Evolutionary conservation across 2,113 vertebrate species (phyloP).

Genomic region (Poeciliopsis occidentalis): DNA sequence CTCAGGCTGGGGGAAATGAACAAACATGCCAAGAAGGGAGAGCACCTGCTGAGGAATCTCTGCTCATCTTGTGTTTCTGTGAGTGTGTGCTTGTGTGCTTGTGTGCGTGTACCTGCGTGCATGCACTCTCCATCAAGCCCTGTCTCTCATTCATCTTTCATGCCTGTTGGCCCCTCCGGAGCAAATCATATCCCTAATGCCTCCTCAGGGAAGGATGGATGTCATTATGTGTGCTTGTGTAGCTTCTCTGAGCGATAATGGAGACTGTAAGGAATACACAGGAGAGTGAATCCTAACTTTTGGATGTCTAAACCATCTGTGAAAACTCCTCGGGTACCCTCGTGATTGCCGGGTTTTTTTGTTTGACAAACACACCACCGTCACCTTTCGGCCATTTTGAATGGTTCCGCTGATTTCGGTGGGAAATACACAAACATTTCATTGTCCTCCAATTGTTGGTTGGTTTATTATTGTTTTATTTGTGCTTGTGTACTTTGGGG

Average conservation of each 20-base stretch:
- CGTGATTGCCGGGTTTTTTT: slow-evolving; percentile 24
- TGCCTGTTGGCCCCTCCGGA: slow-evolving; percentile 44
- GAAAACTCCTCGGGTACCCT: not conserved
- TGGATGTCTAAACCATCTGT: slow-evolving; percentile 15
- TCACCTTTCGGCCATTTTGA: slow-evolving; percentile 33
- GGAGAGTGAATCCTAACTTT: slow-evolving; percentile 37
- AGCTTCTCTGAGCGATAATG: slow-evolving; percentile 20
- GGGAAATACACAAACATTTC: too few species aligned
- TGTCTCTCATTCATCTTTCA: slow-evolving; percentile 61
- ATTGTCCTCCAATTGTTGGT: too few species aligned
- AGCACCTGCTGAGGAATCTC: slow-evolving; percentile 56
- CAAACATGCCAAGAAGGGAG: slow-evolving; percentile 48
- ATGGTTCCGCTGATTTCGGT: not conserved
- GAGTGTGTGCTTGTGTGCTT: not conserved
- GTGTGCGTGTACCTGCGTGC: slow-evolving; percentile 3
- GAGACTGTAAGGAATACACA: slow-evolving; percentile 13
- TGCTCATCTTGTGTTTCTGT: slow-evolving; percentile 7
- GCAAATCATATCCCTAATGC: slow-evolving; percentile 40
- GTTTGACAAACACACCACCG: slow-evolving; percentile 49
- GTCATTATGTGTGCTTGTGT: slow-evolving; percentile 24
- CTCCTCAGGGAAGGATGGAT: slow-evolving; percentile 52
- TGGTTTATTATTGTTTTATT: too few species aligned
- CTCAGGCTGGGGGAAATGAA: not conserved
- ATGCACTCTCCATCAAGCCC: slow-evolving; percentile 31
- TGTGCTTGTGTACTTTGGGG: too few species aligned